Percentiles rank a stretch among this genome's conserved stretches.
These are phyloP conservation scores for Apodemus speciosus DNA, from an alignment of 2,113 vertebrate species.

Conservation along the genomic window DNA sequence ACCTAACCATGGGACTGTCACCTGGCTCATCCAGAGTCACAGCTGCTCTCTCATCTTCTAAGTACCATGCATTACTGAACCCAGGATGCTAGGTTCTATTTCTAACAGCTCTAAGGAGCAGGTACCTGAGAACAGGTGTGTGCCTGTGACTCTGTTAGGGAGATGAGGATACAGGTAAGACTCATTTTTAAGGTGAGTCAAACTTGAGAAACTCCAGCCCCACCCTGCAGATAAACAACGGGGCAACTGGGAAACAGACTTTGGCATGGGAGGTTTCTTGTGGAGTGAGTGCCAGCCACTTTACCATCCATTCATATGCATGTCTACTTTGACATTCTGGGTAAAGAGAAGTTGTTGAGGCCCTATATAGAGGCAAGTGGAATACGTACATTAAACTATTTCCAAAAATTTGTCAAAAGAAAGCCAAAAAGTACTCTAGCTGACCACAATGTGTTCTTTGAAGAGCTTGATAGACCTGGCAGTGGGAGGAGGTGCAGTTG, in stretches of 20 bases:
- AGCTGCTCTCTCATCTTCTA: background rate
- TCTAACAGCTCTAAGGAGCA: background rate
- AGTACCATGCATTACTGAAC: background rate
- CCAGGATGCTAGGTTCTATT: background rate
- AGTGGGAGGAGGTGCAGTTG: background rate
- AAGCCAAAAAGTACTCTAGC: background rate
- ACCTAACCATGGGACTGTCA: accelerated
- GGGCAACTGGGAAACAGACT: background rate
- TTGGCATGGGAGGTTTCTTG: background rate
- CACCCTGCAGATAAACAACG: conserved; percentile 61
- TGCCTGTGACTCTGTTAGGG: conserved; percentile 35
- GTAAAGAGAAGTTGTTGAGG: background rate
- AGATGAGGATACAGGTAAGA: conserved; percentile 54
- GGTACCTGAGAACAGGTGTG: conserved; percentile 36
- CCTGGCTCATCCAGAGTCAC: background rate
- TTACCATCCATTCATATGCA: background rate
- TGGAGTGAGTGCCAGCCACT: background rate
- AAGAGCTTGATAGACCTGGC: background rate
- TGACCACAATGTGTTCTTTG: background rate
- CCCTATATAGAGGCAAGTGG: background rate
- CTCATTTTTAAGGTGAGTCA: conserved; percentile 72
- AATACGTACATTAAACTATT: background rate
- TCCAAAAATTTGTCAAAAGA: background rate
- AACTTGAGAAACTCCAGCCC: conserved; percentile 67
- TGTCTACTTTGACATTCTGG: background rate